These are phyloP conservation scores for Chrysopa pallens DNA, from an alignment of 1,140 invertebrate species.

Conservation along the genomic window DNA sequence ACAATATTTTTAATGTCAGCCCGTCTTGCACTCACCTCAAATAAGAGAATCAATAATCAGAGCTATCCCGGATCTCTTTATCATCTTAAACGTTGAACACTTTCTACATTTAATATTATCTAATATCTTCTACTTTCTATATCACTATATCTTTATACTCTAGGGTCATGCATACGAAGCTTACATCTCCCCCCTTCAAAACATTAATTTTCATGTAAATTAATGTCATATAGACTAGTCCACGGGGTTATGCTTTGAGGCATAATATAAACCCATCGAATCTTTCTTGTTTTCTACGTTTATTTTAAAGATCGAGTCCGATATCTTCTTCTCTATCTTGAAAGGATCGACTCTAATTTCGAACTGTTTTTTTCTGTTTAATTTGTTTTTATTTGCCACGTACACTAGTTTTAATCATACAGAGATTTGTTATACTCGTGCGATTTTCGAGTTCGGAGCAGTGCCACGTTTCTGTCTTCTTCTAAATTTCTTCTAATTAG, in stretches of 20 bases:
- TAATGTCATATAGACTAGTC: no score
- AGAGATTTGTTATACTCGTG: slow-evolving; percentile 5
- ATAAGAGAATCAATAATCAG: no score
- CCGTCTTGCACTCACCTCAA: no score
- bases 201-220: background rate
- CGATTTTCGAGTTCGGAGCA: slow-evolving; percentile 4
- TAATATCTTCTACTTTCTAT: no score
- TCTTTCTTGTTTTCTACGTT: slow-evolving; percentile 4
- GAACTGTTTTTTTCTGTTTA: slow-evolving; percentile 10
- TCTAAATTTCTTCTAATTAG: no score
- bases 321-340: slow-evolving; percentile 5
- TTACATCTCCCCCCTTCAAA: background rate
- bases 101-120: no score
- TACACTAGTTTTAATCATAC: slow-evolving; percentile 8
- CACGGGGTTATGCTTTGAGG: slow-evolving; percentile 1
- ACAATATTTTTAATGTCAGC: no score
- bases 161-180: background rate
- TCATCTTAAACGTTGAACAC: no score
- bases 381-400: slow-evolving; percentile 7
- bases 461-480: background rate
- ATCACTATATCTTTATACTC: no score
- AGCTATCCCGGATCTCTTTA: no score
- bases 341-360: slow-evolving; percentile 7
- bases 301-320: slow-evolving; percentile 3
- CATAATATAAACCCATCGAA: slow-evolving; percentile 1